Conservation (phyloP, 2,113 vertebrate genomes). For the Hippocampus guttulatus region DNA sequence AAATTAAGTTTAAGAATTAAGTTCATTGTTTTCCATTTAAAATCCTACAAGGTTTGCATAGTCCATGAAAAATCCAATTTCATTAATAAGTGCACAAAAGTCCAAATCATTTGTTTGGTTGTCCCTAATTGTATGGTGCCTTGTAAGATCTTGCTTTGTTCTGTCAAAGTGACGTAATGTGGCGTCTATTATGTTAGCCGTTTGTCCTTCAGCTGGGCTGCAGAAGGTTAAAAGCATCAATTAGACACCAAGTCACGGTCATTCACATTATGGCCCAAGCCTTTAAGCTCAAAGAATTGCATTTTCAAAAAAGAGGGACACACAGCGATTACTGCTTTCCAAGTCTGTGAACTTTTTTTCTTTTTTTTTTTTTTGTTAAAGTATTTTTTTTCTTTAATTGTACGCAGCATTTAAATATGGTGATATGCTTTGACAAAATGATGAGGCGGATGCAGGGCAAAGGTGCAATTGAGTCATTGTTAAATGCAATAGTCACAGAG, state of each 20-base stretch:
- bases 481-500: slow-evolving; percentile 18
- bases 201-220: slow-evolving; percentile 47
- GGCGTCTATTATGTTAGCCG: slow-evolving; percentile 36
- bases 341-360: slow-evolving; percentile 9
- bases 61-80: neutral
- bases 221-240: slow-evolving; percentile 59
- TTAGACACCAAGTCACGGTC: slow-evolving; percentile 42
- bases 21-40: neutral
- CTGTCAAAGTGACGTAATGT: slow-evolving; percentile 46
- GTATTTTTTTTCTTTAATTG: slow-evolving; percentile 1
- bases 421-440: neutral
- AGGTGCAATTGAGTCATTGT: slow-evolving; percentile 22
- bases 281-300: slow-evolving; percentile 40
- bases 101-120: neutral
- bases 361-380: slow-evolving; percentile 12
- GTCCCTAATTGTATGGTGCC: neutral
- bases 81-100: neutral
- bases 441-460: slow-evolving; percentile 24
- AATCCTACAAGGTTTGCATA: neutral
- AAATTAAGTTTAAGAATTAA: neutral
- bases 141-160: slow-evolving; percentile 27
- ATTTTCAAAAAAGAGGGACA: slow-evolving; percentile 29
- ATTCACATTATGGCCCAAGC: slow-evolving; percentile 27
- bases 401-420: slow-evolving; percentile 1
- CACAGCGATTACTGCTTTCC: slow-evolving; percentile 7